phyloP scores from a whole-genome alignment of 2,888 invertebrate genomes.

The Apamea anceps region DNA sequence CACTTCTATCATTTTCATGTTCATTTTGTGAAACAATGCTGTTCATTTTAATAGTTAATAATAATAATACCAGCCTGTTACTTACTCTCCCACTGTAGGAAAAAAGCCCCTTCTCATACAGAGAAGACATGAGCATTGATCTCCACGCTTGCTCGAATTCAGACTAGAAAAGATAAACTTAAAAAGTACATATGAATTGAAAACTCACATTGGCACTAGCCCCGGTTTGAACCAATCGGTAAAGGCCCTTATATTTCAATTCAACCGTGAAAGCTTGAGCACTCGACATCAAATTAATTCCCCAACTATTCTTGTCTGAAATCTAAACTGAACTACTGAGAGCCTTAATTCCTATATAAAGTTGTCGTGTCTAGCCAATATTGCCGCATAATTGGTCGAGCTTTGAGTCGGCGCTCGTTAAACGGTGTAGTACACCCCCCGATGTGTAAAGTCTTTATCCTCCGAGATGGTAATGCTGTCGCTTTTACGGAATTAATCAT shows the following conservation, averaged over 20 bases:
- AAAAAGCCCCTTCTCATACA: background rate
- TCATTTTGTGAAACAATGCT: background rate
- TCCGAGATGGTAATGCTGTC: slow-evolving; percentile 22
- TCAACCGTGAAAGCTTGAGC: slow-evolving; percentile 4
- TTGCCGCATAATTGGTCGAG: slow-evolving; percentile 51
- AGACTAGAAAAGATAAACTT: no score
- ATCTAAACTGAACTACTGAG: slow-evolving; percentile 30
- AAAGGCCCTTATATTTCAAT: background rate
- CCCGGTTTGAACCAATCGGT: background rate
- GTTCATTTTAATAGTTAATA: background rate
- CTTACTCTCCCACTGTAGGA: background rate
- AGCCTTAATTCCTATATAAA: slow-evolving; percentile 49
- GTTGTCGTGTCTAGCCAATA: slow-evolving; percentile 51
- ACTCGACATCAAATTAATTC: slow-evolving; percentile 38
- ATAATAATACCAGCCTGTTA: background rate
- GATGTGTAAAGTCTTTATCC: slow-evolving; percentile 20
- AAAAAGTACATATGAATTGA: no score
- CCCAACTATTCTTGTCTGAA: slow-evolving; percentile 37
- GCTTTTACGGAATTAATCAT: slow-evolving; percentile 10
- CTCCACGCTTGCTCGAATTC: background rate
- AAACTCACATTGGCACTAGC: background rate
- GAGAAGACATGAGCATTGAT: background rate
- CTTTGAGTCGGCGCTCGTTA: slow-evolving; percentile 41
- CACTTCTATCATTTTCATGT: background rate
- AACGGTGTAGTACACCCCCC: slow-evolving; percentile 26